Evolutionary conservation across 2,797 vertebrate species (phyloP), one percentile per base, ranked within the genome.

Genomic region (Poeciliopsis gracilis): DNA sequence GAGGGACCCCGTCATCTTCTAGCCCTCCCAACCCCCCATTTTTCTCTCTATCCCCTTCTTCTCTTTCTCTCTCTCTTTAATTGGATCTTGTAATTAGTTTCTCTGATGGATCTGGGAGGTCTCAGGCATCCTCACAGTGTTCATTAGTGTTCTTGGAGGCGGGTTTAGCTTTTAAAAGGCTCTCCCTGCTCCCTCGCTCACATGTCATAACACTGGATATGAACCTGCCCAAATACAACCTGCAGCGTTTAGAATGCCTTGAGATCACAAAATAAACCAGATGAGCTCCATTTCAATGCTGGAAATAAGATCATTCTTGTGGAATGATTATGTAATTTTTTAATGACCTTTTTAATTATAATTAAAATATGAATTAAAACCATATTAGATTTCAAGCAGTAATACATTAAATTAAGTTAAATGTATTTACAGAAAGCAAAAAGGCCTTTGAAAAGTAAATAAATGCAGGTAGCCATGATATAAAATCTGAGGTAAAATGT

Each of bases 81-180:
- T 98, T 98, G 97, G 97, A 97, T 98, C 97, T 97, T 97, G 97
- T 98, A 98, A 98, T 99, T 98, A 97, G 97, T 97, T 97, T 97
- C 97, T 97, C 96, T 97, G 97, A 97, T 96, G 96, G 97, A 97
- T 98, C 95, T 96, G 96, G 95, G 93, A 94, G 96, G 97, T 97
- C 96, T 96, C 96, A 94, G 95, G 91, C 96, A 92, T 94, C 95
- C 95, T 95, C 94, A 86, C 95, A 91, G 90, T 85, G 75, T 94
- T 96, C 94, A 95, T 96, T 95, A 95, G 92, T 87, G 90, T 81
- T 88, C 88, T 84, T 87, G 77, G 89, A 91, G 91, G 82, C 91
- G 88, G 90, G 89, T 53, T 72, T 90, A 86, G 90, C 89, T 87
- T 92, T 90, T 91, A 87, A 93, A 92, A 88, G 91, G 85, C 91